Evolutionary conservation across 2,797 vertebrate species (phyloP).

Genomic region (Synanceia verrucosa): DNA sequence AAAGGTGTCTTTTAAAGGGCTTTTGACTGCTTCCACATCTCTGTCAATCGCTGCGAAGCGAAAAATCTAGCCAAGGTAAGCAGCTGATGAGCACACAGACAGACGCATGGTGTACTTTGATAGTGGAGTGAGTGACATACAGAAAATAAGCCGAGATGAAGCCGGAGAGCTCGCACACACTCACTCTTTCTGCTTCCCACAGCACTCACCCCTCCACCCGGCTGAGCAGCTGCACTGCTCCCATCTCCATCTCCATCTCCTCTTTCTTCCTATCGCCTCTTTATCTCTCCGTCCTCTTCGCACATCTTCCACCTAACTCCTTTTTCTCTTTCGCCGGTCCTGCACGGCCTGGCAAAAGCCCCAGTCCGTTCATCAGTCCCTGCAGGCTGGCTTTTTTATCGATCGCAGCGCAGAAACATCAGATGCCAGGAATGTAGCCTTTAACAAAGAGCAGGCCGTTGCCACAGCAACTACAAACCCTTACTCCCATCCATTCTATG

Average conservation of each 20-base stretch:
- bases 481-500: slow-evolving; percentile 74
- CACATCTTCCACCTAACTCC: slow-evolving; percentile 63
- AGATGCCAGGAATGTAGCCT: slow-evolving; percentile 81
- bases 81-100: slow-evolving; percentile 48
- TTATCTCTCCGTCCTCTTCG: slow-evolving; percentile 56
- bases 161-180: slow-evolving; percentile 5
- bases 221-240: slow-evolving; percentile 51
- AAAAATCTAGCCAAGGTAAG: slow-evolving; percentile 47
- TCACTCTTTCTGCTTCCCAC: slow-evolving; percentile 26
- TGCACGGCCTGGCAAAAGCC: slow-evolving; percentile 61
- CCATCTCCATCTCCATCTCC: slow-evolving; percentile 18
- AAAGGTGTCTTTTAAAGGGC: slow-evolving; percentile 40
- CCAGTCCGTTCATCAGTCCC: slow-evolving; percentile 67
- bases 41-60: slow-evolving; percentile 43
- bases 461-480: slow-evolving; percentile 84
- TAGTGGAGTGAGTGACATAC: slow-evolving; percentile 63
- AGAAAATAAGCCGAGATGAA: slow-evolving; percentile 64
- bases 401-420: slow-evolving; percentile 77
- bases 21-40: slow-evolving; percentile 38
- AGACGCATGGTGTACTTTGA: slow-evolving; percentile 60
- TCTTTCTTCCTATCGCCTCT: slow-evolving; percentile 27
- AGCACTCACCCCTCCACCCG: slow-evolving; percentile 57
- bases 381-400: slow-evolving; percentile 71
- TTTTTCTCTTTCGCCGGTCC: slow-evolving; percentile 30
- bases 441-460: slow-evolving; percentile 83